Evolutionary conservation across 1,140 invertebrate species (phyloP).

Genomic region (Drosophila bocki): DNA sequence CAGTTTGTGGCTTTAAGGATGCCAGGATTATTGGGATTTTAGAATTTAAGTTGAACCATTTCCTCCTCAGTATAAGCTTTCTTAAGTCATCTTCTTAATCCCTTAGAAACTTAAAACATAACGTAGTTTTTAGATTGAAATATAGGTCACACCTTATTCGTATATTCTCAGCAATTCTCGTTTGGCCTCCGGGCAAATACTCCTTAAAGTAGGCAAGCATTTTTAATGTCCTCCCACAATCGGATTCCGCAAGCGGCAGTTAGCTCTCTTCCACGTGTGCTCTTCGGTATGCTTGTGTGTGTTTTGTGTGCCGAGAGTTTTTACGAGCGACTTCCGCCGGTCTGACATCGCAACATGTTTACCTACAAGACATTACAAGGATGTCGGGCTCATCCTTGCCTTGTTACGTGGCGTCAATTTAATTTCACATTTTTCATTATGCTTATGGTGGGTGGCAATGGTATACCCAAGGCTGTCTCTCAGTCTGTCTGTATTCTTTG

Average conservation of each 20-base stretch:
- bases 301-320: slow-evolving; percentile 55
- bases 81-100: neutral
- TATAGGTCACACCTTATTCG: slow-evolving; percentile 19
- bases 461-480: slow-evolving; percentile 1
- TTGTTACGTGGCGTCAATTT: slow-evolving; percentile 73
- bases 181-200: slow-evolving; percentile 9
- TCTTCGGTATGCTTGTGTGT: slow-evolving; percentile 11
- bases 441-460: slow-evolving; percentile 48
- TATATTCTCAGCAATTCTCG: slow-evolving; percentile 7
- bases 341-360: slow-evolving; percentile 75
- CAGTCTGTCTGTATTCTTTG: slow-evolving; percentile 55
- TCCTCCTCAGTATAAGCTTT: neutral
- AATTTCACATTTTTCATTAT: slow-evolving; percentile 82
- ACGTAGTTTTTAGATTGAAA: neutral
- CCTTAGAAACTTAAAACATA: neutral
- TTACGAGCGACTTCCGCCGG: slow-evolving; percentile 80
- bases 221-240: slow-evolving; percentile 67
- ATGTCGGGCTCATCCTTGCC: slow-evolving; percentile 46
- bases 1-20: neutral
- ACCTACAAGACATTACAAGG: slow-evolving; percentile 81
- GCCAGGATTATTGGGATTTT: neutral
- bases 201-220: slow-evolving; percentile 58
- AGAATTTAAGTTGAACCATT: neutral
- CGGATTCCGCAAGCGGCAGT: slow-evolving; percentile 32
- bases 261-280: slow-evolving; percentile 15